Percentiles rank a stretch among this genome's conserved stretches.
Conservation (phyloP, 2,797 vertebrate genomes). For the Cuniculus paca region DNA sequence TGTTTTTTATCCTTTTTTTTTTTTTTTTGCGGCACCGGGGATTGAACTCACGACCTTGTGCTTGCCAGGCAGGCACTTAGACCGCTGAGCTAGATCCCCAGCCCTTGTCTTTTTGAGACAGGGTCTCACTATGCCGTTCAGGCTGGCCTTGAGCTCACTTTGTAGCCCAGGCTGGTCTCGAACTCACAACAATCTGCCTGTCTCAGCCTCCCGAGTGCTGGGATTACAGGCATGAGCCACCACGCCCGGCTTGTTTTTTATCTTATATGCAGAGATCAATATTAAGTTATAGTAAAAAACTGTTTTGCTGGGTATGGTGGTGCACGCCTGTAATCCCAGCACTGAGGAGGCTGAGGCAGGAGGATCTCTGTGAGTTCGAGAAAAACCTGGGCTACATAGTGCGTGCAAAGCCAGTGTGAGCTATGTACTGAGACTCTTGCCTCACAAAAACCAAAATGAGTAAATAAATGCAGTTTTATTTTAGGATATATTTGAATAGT, state of each 20-base stretch:
- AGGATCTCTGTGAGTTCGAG: neutral
- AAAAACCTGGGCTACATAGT: neutral
- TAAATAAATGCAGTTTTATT: neutral
- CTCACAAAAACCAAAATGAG: neutral
- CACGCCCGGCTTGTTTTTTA: no score
- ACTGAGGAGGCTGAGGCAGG: neutral
- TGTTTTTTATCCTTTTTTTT: conserved; percentile 34
- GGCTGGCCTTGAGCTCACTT: no score
- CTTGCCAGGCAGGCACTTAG: no score
- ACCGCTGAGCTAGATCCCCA: no score
- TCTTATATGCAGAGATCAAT: conserved; percentile 11
- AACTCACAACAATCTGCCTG: no score
- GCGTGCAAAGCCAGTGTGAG: neutral
- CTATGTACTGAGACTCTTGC: neutral
- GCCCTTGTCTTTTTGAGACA: no score
- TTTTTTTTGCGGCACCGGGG: no score
- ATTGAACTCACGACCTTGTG: no score
- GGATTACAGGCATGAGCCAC: no score
- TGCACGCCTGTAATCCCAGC: neutral
- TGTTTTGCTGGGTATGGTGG: neutral
- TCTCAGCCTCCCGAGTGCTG: no score
- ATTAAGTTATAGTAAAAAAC: neutral
- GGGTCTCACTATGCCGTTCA: no score
- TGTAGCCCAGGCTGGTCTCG: no score
- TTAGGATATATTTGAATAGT: neutral